Conservation (phyloP, 2,888 invertebrate genomes). For the Creontiades dilutus region DNA sequence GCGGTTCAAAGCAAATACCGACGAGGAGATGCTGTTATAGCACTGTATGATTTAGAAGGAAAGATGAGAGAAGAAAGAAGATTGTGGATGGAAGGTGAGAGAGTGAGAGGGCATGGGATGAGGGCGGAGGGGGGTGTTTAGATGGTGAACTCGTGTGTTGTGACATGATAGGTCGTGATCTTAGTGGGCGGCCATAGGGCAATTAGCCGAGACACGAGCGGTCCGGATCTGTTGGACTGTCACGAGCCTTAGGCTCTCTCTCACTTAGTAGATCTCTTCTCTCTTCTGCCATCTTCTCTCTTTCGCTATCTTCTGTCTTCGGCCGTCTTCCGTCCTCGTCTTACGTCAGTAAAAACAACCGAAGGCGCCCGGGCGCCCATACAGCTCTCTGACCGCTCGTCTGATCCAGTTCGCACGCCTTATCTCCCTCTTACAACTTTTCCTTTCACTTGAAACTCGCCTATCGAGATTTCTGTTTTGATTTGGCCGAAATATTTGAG, state of each 20-base stretch:
- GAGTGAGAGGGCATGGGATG: not conserved
- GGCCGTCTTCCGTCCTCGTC: not conserved
- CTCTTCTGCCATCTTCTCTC: slow-evolving; percentile 37
- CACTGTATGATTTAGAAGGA: too few relatives aligned
- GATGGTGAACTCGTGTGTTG: slow-evolving; percentile 62
- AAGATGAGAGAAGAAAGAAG: too few relatives aligned
- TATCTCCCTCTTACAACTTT: not conserved
- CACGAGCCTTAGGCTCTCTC: slow-evolving; percentile 60
- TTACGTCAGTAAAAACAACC: not conserved
- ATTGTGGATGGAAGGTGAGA: not conserved
- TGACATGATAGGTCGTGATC: slow-evolving; percentile 70
- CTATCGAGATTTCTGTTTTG: too few relatives aligned
- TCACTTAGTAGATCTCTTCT: slow-evolving; percentile 43
- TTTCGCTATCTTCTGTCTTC: slow-evolving; percentile 28
- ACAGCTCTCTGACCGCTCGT: not conserved
- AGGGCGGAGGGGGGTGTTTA: slow-evolving; percentile 45
- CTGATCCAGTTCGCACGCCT: slow-evolving; percentile 36
- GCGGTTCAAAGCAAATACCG: too few relatives aligned
- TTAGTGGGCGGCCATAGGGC: slow-evolving; percentile 66
- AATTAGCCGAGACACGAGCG: slow-evolving; percentile 69
- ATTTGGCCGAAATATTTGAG: too few relatives aligned
- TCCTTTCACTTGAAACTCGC: not conserved
- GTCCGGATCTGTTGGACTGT: slow-evolving; percentile 67
- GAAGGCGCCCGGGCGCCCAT: not conserved
- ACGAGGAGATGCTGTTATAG: too few relatives aligned